Conservation (phyloP, 2,797 vertebrate species). For the Characodon lateralis region DNA sequence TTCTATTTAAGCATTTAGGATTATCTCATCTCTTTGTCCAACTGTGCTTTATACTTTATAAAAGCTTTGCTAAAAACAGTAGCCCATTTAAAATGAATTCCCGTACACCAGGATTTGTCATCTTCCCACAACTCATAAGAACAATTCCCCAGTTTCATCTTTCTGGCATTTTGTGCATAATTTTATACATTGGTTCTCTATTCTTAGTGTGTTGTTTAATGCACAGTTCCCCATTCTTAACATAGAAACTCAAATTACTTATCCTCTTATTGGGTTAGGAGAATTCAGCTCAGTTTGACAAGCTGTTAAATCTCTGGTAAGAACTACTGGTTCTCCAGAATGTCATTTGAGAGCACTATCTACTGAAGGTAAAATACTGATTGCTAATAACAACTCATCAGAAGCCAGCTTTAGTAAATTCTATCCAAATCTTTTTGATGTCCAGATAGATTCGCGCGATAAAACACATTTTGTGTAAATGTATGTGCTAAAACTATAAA, state of each 20-base stretch:
- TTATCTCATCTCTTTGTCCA: too few relatives aligned
- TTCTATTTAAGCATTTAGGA: too few relatives aligned
- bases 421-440: not conserved
- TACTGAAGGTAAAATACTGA: not conserved
- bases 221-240: not conserved
- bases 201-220: too few relatives aligned
- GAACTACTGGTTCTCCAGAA: not conserved
- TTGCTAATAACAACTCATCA: not conserved
- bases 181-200: too few relatives aligned
- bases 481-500: not conserved
- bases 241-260: not conserved
- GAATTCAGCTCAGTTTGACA: not conserved
- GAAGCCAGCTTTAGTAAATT: not conserved
- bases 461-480: not conserved
- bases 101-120: too few relatives aligned
- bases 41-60: too few relatives aligned
- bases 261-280: not conserved
- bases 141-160: too few relatives aligned
- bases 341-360: not conserved
- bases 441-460: not conserved
- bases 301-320: not conserved
- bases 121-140: too few relatives aligned
- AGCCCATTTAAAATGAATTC: too few relatives aligned
- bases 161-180: too few relatives aligned
- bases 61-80: too few relatives aligned